phyloP scores from a whole-genome alignment of 2,113 vertebrate genomes.

The Gambusia affinis region DNA sequence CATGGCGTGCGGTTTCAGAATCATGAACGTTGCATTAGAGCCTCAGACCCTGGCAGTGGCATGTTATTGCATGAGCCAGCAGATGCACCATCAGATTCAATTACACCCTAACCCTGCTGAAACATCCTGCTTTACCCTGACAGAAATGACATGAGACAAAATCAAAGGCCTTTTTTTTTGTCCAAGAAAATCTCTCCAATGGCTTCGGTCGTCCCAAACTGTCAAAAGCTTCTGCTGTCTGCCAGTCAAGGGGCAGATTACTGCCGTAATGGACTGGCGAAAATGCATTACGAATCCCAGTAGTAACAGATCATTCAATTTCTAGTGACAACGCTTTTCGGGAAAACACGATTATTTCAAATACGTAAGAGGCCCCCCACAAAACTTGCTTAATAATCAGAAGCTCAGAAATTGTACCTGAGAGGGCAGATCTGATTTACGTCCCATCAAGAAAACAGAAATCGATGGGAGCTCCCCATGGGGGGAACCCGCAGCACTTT shows the following conservation, averaged over 20 bases:
- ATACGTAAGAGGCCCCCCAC: constrained; percentile 22
- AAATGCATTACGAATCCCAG: constrained; percentile 57
- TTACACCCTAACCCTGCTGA: constrained; percentile 50
- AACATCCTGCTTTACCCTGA: constrained; percentile 25
- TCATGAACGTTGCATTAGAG: constrained; percentile 10
- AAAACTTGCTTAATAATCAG: constrained; percentile 50
- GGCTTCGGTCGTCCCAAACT: constrained; percentile 47
- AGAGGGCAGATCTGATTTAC: constrained; percentile 41
- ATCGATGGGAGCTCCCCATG: constrained; percentile 29
- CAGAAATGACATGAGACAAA: constrained; percentile 56
- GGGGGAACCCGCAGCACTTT: constrained; percentile 11
- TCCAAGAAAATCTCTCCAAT: constrained; percentile 41
- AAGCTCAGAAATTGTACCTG: constrained; percentile 38
- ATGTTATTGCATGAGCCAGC: constrained; percentile 56
- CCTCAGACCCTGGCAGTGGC: constrained; percentile 8
- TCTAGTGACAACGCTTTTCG: constrained; percentile 21
- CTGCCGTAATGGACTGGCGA: constrained; percentile 53
- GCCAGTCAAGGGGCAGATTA: constrained; percentile 17
- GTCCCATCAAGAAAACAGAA: constrained; percentile 30
- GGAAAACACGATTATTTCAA: constrained; percentile 52
- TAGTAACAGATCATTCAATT: constrained; percentile 57
- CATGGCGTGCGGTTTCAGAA: constrained; percentile 1
- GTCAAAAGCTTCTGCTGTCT: constrained; percentile 27
- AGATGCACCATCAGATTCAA: constrained; percentile 67
- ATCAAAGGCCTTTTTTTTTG: not conserved